These are phyloP conservation scores for Omphaloscelis lunosa DNA, from an alignment of 2,888 invertebrate species.

Conservation along the genomic window DNA sequence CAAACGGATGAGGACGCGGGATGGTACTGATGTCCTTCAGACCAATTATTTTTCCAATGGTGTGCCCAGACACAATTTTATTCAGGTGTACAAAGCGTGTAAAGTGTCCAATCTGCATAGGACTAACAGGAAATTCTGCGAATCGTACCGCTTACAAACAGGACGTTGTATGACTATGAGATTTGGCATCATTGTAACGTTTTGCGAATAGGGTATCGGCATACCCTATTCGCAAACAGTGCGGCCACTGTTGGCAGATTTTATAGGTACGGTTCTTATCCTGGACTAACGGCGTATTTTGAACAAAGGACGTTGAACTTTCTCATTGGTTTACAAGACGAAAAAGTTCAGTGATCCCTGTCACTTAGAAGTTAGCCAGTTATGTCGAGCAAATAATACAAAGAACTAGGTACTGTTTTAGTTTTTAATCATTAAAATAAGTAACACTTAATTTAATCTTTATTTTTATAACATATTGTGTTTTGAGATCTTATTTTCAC, in stretches of 20 bases:
- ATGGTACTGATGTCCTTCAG: neutral
- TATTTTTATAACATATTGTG: neutral
- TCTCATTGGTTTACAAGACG: neutral
- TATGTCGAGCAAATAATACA: neutral
- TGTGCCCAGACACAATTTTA: neutral
- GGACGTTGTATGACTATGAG: neutral
- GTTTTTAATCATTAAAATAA: neutral
- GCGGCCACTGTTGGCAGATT: neutral
- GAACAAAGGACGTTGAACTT: neutral
- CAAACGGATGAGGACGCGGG: slow-evolving; percentile 1
- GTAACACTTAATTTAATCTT: neutral
- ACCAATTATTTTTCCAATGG: neutral
- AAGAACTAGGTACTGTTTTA: neutral
- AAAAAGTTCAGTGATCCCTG: neutral
- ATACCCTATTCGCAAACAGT: too few relatives aligned
- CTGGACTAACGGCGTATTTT: neutral
- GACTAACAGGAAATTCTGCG: neutral
- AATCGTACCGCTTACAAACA: neutral
- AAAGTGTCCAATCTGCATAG: slow-evolving; percentile 5
- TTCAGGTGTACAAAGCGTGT: neutral
- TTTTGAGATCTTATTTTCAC: neutral
- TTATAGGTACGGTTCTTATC: neutral
- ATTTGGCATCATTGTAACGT: neutral
- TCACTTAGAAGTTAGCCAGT: too few relatives aligned
- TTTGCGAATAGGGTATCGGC: neutral